Conservation (phyloP, 2,113 vertebrate species). For the Ageneiosus marmoratus region DNA sequence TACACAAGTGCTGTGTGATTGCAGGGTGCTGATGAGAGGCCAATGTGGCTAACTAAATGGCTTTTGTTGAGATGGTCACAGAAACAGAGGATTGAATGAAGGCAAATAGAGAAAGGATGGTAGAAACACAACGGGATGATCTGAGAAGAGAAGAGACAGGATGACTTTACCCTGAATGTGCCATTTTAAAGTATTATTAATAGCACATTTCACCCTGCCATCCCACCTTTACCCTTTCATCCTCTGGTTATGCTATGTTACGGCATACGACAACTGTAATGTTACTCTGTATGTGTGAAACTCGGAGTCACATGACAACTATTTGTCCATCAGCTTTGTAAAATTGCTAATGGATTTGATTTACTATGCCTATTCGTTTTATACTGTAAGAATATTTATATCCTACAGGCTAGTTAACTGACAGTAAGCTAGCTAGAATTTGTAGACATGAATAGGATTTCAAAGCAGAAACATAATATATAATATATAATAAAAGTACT, state of each 20-base stretch:
- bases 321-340: not conserved
- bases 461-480: not conserved
- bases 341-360: not conserved
- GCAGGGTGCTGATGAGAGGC: constrained; percentile 29
- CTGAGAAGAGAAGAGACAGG: not conserved
- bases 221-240: not conserved
- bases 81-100: constrained; percentile 13
- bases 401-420: not conserved
- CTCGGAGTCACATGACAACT: not conserved
- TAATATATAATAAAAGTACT: not conserved
- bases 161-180: not conserved
- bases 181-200: not conserved
- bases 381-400: not conserved
- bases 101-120: not conserved
- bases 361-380: not conserved
- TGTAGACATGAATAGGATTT: not conserved
- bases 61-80: constrained; percentile 39
- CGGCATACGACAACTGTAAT: not conserved
- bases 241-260: not conserved
- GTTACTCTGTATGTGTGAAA: not conserved
- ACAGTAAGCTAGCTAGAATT: not conserved
- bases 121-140: constrained; percentile 8
- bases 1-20: constrained; percentile 37
- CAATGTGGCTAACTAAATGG: constrained; percentile 38
- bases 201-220: not conserved